Conservation (phyloP, 2,113 vertebrate genomes). For the Atrichornis clamosus region DNA sequence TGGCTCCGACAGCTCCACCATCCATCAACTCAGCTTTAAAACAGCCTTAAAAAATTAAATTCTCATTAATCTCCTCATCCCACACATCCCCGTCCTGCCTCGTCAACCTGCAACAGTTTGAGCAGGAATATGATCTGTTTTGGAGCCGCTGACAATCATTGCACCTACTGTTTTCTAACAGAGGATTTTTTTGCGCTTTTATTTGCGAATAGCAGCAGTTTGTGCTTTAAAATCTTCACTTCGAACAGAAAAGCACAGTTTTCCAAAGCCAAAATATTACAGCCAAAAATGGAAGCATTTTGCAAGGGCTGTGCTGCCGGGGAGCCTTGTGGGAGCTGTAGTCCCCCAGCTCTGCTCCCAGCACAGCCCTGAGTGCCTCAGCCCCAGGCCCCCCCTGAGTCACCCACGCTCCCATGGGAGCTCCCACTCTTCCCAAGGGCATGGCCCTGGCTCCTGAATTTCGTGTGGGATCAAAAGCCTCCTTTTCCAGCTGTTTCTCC, state of each 20-base stretch:
- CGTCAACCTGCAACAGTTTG: background rate
- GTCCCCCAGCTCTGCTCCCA: background rate
- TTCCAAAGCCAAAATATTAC: background rate
- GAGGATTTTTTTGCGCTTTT: background rate
- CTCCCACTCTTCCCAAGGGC: background rate
- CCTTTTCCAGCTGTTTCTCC: background rate
- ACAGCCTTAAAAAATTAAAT: background rate
- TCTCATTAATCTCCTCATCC: background rate
- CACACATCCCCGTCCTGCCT: background rate
- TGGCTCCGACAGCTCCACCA: background rate
- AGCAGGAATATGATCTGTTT: background rate
- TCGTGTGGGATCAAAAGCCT: background rate
- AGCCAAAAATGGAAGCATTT: background rate
- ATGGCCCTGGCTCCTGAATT: no score
- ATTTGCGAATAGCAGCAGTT: background rate
- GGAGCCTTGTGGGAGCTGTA: background rate
- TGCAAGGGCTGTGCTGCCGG: background rate
- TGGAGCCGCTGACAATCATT: background rate
- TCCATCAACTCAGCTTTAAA: rapidly evolving
- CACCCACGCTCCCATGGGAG: rapidly evolving
- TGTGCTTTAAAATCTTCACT: background rate
- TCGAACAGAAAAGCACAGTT: background rate
- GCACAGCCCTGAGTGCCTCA: background rate
- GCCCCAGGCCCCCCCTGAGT: rapidly evolving
- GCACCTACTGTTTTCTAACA: background rate